Evolutionary conservation across 2,797 vertebrate species (phyloP).

Genomic region (Anguilla anguilla): DNA sequence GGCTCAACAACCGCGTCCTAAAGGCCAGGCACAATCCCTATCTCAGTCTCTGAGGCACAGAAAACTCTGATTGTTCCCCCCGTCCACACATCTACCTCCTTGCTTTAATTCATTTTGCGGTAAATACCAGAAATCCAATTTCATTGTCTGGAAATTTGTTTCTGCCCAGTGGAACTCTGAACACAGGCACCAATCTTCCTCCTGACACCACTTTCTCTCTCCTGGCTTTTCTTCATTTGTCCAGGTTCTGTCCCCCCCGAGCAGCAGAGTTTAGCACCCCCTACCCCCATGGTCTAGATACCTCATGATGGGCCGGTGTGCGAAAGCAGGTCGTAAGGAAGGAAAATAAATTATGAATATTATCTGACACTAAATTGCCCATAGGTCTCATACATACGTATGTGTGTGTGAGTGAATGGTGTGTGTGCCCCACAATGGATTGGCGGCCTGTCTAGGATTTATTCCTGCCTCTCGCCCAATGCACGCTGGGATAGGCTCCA

Average conservation of each 20-base stretch:
- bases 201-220: background rate
- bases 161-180: background rate
- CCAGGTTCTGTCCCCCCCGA: background rate
- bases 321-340: conserved; percentile 18
- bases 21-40: background rate
- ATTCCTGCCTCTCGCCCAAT: no score
- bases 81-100: background rate
- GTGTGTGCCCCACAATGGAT: no score
- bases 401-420: no score
- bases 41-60: background rate
- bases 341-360: background rate
- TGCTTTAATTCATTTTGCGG: conserved; percentile 4
- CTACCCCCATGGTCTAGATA: background rate
- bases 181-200: background rate
- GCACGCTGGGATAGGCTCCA: no score
- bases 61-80: background rate
- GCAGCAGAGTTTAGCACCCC: background rate
- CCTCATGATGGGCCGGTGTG: background rate
- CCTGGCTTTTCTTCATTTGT: background rate
- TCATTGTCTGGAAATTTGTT: conserved; percentile 4
- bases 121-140: conserved; percentile 9
- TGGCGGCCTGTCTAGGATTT: no score
- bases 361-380: no score
- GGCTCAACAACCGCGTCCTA: background rate
- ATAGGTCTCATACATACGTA: no score